Conservation (phyloP, 2,888 invertebrate species). For the Sipha maydis region DNA sequence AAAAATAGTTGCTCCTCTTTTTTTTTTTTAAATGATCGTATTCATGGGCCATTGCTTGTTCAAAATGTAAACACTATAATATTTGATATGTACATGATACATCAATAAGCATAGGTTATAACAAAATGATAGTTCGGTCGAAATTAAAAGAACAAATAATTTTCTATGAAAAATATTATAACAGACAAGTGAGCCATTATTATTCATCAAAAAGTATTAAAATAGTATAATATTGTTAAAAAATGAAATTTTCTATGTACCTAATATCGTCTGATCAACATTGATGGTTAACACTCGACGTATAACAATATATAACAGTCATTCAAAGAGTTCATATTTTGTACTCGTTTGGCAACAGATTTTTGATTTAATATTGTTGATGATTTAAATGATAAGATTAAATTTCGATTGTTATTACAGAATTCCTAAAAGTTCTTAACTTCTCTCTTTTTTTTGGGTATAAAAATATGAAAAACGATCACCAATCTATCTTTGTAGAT, state of each 20-base stretch:
- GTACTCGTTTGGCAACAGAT: constrained; percentile 35
- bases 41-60: background rate
- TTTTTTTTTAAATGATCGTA: background rate
- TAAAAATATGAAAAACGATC: constrained; percentile 53
- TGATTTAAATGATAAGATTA: background rate
- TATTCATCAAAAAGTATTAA: constrained; percentile 29
- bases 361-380: constrained; percentile 19
- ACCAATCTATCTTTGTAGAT: background rate
- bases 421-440: constrained; percentile 9
- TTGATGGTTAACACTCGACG: background rate
- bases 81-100: constrained; percentile 6
- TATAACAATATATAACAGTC: background rate
- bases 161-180: background rate
- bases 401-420: constrained; percentile 42
- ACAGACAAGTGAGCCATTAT: constrained; percentile 19
- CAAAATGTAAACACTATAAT: background rate
- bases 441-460: constrained; percentile 24
- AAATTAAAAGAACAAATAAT: background rate
- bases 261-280: constrained; percentile 12
- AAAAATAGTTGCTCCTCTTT: background rate
- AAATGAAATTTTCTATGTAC: background rate
- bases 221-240: constrained; percentile 30
- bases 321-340: background rate
- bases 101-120: background rate
- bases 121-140: background rate